These are phyloP conservation scores for Lordiphosa collinella DNA, from an alignment of 1,140 invertebrate genomes.

Conservation along the genomic window DNA sequence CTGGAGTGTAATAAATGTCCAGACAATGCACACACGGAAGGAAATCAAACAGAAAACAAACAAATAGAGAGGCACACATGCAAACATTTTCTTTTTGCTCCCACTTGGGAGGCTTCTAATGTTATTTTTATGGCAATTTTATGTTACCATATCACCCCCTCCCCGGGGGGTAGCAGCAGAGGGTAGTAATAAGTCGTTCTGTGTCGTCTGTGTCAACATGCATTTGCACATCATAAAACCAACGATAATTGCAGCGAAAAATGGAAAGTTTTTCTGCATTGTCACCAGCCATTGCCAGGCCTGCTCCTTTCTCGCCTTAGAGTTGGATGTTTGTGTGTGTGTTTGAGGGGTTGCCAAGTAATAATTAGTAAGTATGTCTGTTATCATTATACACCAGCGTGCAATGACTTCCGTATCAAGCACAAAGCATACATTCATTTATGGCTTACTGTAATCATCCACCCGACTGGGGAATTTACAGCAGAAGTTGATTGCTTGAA, in stretches of 20 bases:
- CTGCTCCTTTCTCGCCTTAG: not conserved
- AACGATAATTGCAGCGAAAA: conserved; percentile 30
- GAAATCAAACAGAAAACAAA: conserved; percentile 23
- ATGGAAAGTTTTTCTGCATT: conserved; percentile 28
- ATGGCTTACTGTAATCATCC: conserved; percentile 21
- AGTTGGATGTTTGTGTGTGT: conserved; percentile 2
- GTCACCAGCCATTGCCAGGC: conserved; percentile 10
- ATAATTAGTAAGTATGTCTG: conserved; percentile 32
- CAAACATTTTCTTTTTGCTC: conserved; percentile 7
- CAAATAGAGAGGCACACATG: conserved; percentile 22
- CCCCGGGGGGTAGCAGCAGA: not conserved
- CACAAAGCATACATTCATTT: not conserved
- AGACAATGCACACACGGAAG: conserved; percentile 17
- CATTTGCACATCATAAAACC: conserved; percentile 46
- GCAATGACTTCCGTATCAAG: conserved; percentile 35
- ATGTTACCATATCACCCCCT: not conserved
- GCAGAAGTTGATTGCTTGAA: too few species aligned
- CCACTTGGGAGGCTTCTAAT: conserved; percentile 37
- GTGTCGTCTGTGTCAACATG: conserved; percentile 12
- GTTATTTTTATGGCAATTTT: conserved; percentile 45
- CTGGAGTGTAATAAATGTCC: conserved; percentile 36
- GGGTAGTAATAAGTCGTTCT: conserved; percentile 19
- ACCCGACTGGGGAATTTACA: not conserved
- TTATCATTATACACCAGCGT: conserved; percentile 48
- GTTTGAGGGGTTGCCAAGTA: conserved; percentile 15